phyloP scores from a whole-genome alignment of 2,797 vertebrate genomes.

The Hydrocynus forskahlii region DNA sequence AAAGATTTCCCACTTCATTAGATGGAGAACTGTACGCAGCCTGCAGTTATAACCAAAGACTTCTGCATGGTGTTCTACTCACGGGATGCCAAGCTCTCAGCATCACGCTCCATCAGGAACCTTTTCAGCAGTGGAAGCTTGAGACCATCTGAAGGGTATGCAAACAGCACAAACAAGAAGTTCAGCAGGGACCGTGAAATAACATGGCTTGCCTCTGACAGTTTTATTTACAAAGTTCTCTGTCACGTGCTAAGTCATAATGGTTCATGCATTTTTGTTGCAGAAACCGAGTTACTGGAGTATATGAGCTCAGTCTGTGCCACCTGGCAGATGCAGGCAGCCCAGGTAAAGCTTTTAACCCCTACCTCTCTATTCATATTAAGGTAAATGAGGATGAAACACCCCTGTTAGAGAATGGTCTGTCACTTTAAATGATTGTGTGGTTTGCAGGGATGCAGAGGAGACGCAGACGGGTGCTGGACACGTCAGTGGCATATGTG shows the following conservation, averaged over 20 bases:
- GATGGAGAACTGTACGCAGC: slow-evolving; percentile 97
- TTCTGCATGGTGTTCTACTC: slow-evolving; percentile 99
- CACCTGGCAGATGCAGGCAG: slow-evolving; percentile 84
- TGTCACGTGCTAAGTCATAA: background rate
- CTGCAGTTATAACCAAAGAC: slow-evolving; percentile 95
- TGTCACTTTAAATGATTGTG: slow-evolving; percentile 33
- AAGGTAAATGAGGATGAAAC: background rate
- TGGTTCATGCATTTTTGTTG: background rate
- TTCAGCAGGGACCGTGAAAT: too few relatives aligned
- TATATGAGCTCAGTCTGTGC: slow-evolving; percentile 89
- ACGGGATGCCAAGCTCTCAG: slow-evolving; percentile 91
- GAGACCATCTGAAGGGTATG: slow-evolving; percentile 89
- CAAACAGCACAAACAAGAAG: background rate
- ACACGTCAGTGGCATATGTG: slow-evolving; percentile 88
- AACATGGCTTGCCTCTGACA: background rate
- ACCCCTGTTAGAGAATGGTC: background rate
- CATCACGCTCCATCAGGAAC: slow-evolving; percentile 92
- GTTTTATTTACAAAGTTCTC: background rate
- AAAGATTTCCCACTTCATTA: slow-evolving; percentile 59
- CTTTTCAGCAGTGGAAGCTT: slow-evolving; percentile 92
- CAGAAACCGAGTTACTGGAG: slow-evolving; percentile 91
- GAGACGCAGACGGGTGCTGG: slow-evolving; percentile 84
- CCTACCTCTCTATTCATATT: background rate
- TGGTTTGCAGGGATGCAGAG: slow-evolving; percentile 85
- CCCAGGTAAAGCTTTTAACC: slow-evolving; percentile 76